Base-by-base conservation (phyloP, 2,888 invertebrate genomes). In the Ectemnius continuus region DNA sequence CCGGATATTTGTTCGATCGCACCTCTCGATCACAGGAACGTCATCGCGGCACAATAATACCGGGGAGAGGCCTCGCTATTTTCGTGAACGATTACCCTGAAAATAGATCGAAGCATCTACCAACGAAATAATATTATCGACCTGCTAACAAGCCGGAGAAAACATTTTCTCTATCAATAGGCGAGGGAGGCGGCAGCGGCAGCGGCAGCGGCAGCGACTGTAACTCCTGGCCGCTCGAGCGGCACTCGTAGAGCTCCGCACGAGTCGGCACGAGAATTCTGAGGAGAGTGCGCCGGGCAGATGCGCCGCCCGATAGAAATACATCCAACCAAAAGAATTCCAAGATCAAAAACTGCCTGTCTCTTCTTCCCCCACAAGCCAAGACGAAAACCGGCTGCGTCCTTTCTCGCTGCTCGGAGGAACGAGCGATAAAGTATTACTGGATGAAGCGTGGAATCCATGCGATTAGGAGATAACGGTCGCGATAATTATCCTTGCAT, bases 1-100 rank as follows among this genome's bases (percentile, higher is more conserved):
- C 75, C 73, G 28, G 52, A 52, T 82, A 79, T 82, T 82, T 82
- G 75, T 78, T 82, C 75, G 70, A 75, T 70, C 72, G 68, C n/a
- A 45, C 52, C 68, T 66, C 61, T 70, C 71, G 56, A 45, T 61
- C 69, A 28, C 66, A 45, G 47, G 26, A 65, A 47, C 81, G 80
- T 81, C 81, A 80, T 71, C 36, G 58, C 28, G 62, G 58, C 59
- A 67, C 67, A 70, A 73, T 70, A 76, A 75, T 77, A 77, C 75
- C 65, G 70, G 57, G 64, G 2, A 73, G 73, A 52, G 36, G 36
- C 36, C 36, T 36, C 46, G 69, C 68, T 81, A 81, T 81, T 81
- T 70, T 64, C 59, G 62, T 13, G 56, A 8, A 36, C 46, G 57
- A 64, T 72, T 64, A 18, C 13, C 20, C 36, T 62, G 52, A 28